These are phyloP conservation scores for Climacteris rufus DNA, from an alignment of 2,113 vertebrate species.

Conservation along the genomic window DNA sequence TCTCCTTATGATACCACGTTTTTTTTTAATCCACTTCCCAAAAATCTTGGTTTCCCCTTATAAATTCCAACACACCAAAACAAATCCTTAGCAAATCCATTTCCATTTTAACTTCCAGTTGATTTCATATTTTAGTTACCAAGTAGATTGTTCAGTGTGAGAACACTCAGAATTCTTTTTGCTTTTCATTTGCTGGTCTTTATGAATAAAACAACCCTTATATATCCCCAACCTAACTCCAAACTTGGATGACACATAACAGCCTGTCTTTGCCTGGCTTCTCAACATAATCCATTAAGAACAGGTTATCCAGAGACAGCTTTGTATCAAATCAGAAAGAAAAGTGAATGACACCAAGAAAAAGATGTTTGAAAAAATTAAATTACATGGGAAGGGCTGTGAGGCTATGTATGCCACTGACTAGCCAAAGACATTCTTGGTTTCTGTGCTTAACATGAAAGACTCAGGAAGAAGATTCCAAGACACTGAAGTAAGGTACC, in stretches of 20 bases:
- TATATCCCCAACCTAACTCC: neutral
- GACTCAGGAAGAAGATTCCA: neutral
- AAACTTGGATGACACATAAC: neutral
- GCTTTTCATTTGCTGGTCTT: neutral
- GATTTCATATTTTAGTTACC: neutral
- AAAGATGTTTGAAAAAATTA: neutral
- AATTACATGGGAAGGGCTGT: neutral
- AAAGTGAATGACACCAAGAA: neutral
- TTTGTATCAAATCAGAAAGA: neutral
- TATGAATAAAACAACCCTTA: neutral
- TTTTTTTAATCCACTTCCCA: neutral
- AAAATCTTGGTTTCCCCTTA: neutral
- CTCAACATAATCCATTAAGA: neutral
- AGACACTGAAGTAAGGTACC: slow-evolving; percentile 70
- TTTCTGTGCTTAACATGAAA: neutral
- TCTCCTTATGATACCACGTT: neutral
- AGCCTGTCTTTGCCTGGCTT: neutral
- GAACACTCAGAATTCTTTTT: neutral
- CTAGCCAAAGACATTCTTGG: neutral
- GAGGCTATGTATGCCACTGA: neutral
- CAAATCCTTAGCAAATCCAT: neutral
- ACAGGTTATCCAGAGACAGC: neutral
- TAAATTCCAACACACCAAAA: neutral
- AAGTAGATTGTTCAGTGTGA: neutral
- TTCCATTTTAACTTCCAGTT: neutral